These are phyloP conservation scores for Spilarctia lutea DNA, from an alignment of 2,888 invertebrate genomes.

Conservation along the genomic window DNA sequence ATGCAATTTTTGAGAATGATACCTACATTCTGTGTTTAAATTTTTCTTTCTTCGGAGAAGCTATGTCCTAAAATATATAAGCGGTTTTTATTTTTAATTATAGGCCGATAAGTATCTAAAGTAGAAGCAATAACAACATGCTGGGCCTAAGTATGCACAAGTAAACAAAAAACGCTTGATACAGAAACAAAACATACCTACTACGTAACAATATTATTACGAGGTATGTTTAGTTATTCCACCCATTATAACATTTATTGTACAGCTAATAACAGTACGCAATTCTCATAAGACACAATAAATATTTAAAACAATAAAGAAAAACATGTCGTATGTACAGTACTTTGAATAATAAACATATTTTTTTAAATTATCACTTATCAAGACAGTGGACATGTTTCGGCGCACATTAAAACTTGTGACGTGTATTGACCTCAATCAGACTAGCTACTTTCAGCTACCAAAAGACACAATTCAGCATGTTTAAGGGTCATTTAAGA, in stretches of 20 bases:
- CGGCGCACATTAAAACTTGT: constrained; percentile 25
- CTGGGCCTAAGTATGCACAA: no score
- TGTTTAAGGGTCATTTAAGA: not conserved
- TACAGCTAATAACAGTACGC: not conserved
- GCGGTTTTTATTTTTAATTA: not conserved
- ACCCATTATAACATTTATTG: not conserved
- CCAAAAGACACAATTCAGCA: constrained; percentile 8
- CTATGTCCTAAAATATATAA: not conserved
- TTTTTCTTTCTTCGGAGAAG: no score
- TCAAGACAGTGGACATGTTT: constrained; percentile 18
- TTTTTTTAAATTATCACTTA: constrained; percentile 33
- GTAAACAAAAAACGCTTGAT: not conserved
- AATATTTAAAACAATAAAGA: not conserved
- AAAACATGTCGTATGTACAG: not conserved
- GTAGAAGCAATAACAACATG: not conserved
- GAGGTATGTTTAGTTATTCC: not conserved
- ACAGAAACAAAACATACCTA: not conserved
- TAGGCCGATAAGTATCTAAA: not conserved
- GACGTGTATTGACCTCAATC: constrained; percentile 16
- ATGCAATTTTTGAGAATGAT: not conserved
- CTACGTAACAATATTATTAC: not conserved
- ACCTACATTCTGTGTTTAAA: no score
- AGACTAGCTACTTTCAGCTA: constrained; percentile 14
- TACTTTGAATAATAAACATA: not conserved
- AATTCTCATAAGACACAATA: not conserved